Evolutionary conservation across 2,888 invertebrate genomes (phyloP).

Genomic region (Mythimna pallens): DNA sequence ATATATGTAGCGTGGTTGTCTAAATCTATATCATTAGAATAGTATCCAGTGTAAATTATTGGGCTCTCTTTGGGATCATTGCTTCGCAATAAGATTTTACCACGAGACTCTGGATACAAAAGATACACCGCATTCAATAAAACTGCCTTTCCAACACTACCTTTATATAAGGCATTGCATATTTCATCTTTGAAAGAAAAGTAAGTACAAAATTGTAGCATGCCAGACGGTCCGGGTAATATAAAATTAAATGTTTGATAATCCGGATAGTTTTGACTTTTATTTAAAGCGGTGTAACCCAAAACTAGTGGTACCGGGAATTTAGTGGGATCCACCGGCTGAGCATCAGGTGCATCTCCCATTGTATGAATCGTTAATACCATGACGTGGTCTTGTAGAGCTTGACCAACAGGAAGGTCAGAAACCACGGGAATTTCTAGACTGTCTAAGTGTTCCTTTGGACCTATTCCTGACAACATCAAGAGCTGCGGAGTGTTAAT

Average conservation of each 20-base stretch:
- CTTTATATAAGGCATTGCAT: constrained; percentile 61
- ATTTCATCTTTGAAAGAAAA: constrained; percentile 60
- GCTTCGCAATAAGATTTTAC: constrained; percentile 88
- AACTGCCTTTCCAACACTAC: constrained; percentile 19
- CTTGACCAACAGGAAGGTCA: constrained; percentile 83
- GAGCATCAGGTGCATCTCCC: constrained; percentile 73
- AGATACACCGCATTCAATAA: constrained; percentile 47
- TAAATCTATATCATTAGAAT: constrained; percentile 87
- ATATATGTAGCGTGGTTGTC: constrained; percentile 79
- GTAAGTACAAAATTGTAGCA: constrained; percentile 54
- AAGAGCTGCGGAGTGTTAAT: constrained; percentile 85
- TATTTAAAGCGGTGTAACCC: constrained; percentile 89
- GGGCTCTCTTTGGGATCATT: constrained; percentile 89
- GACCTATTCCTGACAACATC: constrained; percentile 88
- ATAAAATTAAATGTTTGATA: constrained; percentile 66
- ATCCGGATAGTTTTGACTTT: constrained; percentile 85
- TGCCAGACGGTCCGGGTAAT: neutral
- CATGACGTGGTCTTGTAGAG: constrained; percentile 83
- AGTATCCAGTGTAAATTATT: constrained; percentile 90
- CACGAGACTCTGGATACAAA: constrained; percentile 86
- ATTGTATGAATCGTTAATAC: constrained; percentile 67
- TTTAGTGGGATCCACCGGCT: constrained; percentile 64
- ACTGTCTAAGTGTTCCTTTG: constrained; percentile 73
- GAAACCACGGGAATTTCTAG: constrained; percentile 75
- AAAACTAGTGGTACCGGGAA: constrained; percentile 60